Evolutionary conservation across 2,888 invertebrate species (phyloP).

Genomic region (Polydesmus complanatus): DNA sequence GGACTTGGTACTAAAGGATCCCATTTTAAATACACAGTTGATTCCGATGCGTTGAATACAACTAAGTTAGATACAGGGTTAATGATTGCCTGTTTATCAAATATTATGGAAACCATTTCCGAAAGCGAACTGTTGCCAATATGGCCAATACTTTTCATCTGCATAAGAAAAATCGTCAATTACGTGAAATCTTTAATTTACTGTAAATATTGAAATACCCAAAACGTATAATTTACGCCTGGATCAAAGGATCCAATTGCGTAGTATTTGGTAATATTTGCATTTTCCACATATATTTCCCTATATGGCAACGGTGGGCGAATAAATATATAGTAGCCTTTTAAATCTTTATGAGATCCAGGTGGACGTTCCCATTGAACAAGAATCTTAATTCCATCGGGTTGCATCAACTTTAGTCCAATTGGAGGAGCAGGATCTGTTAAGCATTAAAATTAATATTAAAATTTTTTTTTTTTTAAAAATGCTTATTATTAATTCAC

Average conservation of each 20-base stretch:
- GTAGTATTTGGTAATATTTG: constrained; percentile 38
- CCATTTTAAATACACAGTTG: constrained; percentile 48
- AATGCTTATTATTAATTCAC: constrained; percentile 3
- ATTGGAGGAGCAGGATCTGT: constrained; percentile 53
- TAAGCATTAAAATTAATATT: constrained; percentile 18
- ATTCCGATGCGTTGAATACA: constrained; percentile 38
- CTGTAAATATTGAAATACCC: constrained; percentile 39
- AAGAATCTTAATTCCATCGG: constrained; percentile 48
- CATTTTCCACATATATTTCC: constrained; percentile 29
- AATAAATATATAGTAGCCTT: constrained; percentile 48
- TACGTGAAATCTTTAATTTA: neutral
- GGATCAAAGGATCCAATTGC: constrained; percentile 42
- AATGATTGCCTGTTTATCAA: constrained; percentile 50
- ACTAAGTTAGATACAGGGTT: constrained; percentile 45
- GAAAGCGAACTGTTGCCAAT: constrained; percentile 48
- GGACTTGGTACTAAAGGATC: constrained; percentile 38
- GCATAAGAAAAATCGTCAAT: constrained; percentile 13
- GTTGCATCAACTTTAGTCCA: constrained; percentile 48
- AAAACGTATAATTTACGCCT: constrained; percentile 51
- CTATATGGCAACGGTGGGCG: constrained; percentile 48
- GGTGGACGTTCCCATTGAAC: constrained; percentile 55
- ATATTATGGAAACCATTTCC: constrained; percentile 42
- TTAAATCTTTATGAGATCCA: constrained; percentile 47
- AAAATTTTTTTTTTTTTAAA: constrained; percentile 3
- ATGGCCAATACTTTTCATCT: constrained; percentile 53